phyloP scores from a whole-genome alignment of 2,888 invertebrate species.

The Drosophila infuscata region DNA sequence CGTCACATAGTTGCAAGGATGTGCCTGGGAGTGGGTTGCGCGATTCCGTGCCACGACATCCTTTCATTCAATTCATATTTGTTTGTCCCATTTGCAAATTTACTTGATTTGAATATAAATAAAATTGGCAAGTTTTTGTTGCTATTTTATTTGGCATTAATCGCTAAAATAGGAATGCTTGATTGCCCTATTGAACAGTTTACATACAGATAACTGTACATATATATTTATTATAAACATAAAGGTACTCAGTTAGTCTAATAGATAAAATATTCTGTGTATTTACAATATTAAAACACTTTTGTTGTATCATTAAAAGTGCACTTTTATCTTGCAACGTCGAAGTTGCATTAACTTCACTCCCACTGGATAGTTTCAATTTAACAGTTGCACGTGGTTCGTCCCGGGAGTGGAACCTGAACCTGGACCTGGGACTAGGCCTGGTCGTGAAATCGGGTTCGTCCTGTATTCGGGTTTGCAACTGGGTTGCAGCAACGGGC shows the following conservation, averaged over 20 bases:
- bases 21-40: neutral
- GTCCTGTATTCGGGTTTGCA: neutral
- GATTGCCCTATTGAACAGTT: neutral
- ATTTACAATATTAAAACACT: too few relatives aligned
- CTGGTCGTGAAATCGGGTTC: neutral
- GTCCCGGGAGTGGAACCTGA: neutral
- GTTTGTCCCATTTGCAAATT: neutral
- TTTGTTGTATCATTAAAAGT: neutral
- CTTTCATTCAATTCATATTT: neutral
- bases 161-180: neutral
- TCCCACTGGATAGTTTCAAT: constrained; percentile 26
- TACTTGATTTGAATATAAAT: neutral
- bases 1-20: constrained; percentile 9
- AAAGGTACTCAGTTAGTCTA: too few relatives aligned
- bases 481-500: neutral
- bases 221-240: too few relatives aligned
- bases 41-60: neutral
- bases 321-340: neutral
- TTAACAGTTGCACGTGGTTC: neutral
- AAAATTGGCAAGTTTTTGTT: neutral
- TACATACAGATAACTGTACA: too few relatives aligned
- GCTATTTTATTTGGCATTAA: neutral
- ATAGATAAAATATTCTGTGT: too few relatives aligned
- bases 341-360: constrained; percentile 29
- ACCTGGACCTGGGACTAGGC: neutral